phyloP scores from a whole-genome alignment of 2,113 vertebrate species.

The Illadopsis cleaveri region DNA sequence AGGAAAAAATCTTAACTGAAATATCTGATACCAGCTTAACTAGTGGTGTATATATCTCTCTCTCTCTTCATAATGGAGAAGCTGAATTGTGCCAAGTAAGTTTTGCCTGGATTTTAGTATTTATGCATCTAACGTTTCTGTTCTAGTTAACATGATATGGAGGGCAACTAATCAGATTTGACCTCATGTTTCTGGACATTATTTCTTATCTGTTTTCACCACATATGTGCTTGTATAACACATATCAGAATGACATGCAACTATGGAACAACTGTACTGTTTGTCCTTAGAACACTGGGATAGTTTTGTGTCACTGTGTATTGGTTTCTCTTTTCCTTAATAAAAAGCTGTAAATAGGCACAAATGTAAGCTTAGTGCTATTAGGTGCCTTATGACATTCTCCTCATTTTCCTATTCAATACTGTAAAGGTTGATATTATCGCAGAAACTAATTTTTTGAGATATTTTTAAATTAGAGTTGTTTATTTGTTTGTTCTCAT shows the following conservation, averaged over 20 bases:
- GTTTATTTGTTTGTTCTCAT: background rate
- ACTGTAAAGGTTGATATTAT: background rate
- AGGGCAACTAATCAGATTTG: background rate
- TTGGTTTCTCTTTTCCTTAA: background rate
- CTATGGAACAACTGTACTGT: background rate
- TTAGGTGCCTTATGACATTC: background rate
- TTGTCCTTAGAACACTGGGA: background rate
- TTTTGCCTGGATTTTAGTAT: background rate
- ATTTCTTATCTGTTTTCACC: background rate
- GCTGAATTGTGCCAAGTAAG: background rate
- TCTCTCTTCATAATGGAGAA: background rate
- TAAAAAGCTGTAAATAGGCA: background rate
- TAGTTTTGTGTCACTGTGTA: background rate
- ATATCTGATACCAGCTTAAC: background rate
- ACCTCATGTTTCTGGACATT: background rate
- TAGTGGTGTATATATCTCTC: background rate
- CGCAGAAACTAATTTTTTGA: background rate
- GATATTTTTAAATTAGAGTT: background rate
- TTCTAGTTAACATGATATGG: background rate
- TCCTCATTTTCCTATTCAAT: background rate
- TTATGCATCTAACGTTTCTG: background rate
- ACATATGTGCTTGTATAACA: background rate
- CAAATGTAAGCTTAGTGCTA: background rate
- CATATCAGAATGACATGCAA: background rate
- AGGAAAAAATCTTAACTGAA: background rate